Evolutionary conservation across 2,797 vertebrate genomes (phyloP).

Genomic region (Silurus lanzhouensis): DNA sequence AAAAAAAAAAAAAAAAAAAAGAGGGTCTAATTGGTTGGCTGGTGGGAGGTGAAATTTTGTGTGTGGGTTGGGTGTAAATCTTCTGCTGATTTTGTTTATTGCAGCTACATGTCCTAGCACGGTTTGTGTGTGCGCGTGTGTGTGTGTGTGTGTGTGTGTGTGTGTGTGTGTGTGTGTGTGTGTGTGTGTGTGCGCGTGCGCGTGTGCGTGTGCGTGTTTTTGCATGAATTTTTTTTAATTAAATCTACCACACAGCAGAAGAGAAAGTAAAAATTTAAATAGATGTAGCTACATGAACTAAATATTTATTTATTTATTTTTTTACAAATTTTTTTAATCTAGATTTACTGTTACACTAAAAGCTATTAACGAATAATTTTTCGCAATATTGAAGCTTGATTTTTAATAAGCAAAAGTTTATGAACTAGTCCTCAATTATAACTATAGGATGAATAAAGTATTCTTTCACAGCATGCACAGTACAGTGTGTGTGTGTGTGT

Average conservation of each 20-base stretch:
- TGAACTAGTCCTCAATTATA: background rate
- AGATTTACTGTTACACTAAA: background rate
- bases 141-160: background rate
- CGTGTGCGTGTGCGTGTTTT: background rate
- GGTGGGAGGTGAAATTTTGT: constrained; percentile 12
- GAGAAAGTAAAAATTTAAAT: background rate
- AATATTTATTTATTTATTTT: background rate
- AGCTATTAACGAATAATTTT: background rate
- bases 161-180: background rate
- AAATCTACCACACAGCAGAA: constrained; percentile 27
- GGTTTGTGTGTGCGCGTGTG: background rate
- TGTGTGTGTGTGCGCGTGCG: background rate
- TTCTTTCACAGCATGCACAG: background rate
- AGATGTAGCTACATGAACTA: background rate
- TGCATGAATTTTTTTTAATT: background rate
- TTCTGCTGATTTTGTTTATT: constrained; percentile 20
- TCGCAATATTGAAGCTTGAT: no score
- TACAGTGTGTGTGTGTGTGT: background rate
- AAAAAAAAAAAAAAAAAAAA: background rate
- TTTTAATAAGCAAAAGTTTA: background rate
- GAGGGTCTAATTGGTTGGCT: constrained; percentile 35
- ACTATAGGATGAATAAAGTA: background rate
- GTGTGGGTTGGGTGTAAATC: background rate
- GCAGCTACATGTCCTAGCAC: constrained; percentile 16
- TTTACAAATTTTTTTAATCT: background rate